A percentile compares a stretch with the other conserved stretches of the same genome.
Conservation (phyloP, 2,113 vertebrate genomes). For the Notarius quadriscutis region DNA sequence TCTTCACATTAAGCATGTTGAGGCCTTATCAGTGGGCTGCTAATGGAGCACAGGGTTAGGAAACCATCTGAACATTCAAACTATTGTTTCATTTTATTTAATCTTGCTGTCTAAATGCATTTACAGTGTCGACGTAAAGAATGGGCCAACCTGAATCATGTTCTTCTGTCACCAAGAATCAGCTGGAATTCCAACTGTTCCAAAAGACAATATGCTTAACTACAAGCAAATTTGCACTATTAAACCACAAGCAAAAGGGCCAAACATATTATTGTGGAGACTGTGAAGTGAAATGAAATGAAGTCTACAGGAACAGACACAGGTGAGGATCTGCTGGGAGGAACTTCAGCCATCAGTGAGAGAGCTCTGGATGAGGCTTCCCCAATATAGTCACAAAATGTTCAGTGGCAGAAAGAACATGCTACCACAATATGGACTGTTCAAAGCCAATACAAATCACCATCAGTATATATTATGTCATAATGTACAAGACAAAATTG, state of each 20-base stretch:
- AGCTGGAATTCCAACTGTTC: background rate
- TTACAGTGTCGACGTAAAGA: background rate
- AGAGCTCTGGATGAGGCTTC: constrained; percentile 1
- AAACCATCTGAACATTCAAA: background rate
- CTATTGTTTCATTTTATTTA: background rate
- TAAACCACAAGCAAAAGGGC: background rate
- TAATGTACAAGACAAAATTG: constrained; percentile 22
- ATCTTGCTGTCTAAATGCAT: background rate
- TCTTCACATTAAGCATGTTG: background rate
- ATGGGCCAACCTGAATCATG: background rate
- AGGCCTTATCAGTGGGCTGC: background rate
- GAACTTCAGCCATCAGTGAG: constrained; percentile 12
- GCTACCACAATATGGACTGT: background rate
- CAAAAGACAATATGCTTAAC: background rate
- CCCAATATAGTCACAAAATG: background rate
- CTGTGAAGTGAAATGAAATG: background rate
- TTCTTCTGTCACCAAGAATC: background rate
- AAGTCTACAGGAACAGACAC: background rate
- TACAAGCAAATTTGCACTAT: background rate
- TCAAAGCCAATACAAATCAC: constrained; percentile 1
- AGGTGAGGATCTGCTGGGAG: background rate
- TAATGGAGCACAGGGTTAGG: background rate
- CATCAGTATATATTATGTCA: constrained; percentile 11
- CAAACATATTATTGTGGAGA: background rate
- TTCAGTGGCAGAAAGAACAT: constrained; percentile 7